Evolutionary conservation across 2,888 invertebrate genomes (phyloP), one percentile per base, ranked within the genome.

Genomic region (Stratiomys singularior): DNA sequence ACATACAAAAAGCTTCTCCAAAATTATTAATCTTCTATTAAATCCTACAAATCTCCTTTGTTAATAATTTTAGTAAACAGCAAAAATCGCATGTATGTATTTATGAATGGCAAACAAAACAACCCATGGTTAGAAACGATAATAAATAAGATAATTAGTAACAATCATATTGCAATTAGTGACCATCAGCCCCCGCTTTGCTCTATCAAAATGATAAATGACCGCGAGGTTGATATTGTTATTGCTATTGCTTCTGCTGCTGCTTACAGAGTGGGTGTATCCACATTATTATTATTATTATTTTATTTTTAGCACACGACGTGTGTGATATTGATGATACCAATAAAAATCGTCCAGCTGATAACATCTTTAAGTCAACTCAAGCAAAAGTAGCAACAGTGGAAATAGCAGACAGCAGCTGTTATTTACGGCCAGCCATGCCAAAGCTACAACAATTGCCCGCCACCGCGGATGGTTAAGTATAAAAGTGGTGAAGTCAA

Each of bases 311-410:
- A 64, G 64, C 64, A 23, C 64, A 64, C 64, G 64, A 64, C 28
- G 64, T 64, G 64, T 64, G 64, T 30, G 64, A 64, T 64, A 64
- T 64, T 64, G 64, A 64, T 64, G 64, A 64, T 64, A 64, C 64
- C 25, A 27, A 64, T 64, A 64, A 64, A 64, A 64, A 64, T 64
- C 64, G 25, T 64, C 30, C 28, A 28, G 25, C 64, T 64, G 64
- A 64, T 64, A 64, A 64, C 9, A 64, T 64, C 64, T 64, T 64
- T 30, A 64, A 64, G 30, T 64, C 13, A 15, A 52, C 25, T n/a
- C 64, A 30, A 28, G 30, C 64, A 27, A 30, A 28, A n/a, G n/a
- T n/a, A n/a, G n/a, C n/a, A n/a, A n/a, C n/a, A n/a, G n/a, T n/a
- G n/a, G n/a, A n/a, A n/a, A n/a, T n/a, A n/a, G n/a, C n/a, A 9